These are phyloP conservation scores for Hippocampus barbouri DNA, from an alignment of 2,113 vertebrate genomes.

Conservation along the genomic window DNA sequence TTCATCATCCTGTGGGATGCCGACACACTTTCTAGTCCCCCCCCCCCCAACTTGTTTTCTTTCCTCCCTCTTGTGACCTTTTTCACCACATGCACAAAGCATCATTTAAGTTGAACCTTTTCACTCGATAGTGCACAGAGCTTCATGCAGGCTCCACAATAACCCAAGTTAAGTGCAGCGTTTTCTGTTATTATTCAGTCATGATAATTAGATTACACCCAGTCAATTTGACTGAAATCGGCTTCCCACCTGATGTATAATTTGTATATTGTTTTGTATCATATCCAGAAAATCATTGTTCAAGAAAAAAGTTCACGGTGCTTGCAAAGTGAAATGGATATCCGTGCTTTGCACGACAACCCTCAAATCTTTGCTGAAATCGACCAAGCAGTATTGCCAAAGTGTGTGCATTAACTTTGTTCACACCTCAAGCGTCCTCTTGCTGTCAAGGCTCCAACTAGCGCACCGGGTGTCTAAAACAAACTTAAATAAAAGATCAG, in stretches of 20 bases:
- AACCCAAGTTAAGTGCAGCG: not conserved
- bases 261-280: too few species aligned
- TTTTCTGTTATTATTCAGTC: not conserved
- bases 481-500: slow-evolving; percentile 62
- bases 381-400: too few species aligned
- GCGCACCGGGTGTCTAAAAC: slow-evolving; percentile 34
- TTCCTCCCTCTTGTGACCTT: slow-evolving; percentile 21
- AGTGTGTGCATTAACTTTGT: not conserved
- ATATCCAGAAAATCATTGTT: too few species aligned
- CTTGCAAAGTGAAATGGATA: not conserved
- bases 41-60: slow-evolving; percentile 16
- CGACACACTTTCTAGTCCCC: slow-evolving; percentile 27
- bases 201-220: too few species aligned
- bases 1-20: slow-evolving; percentile 41
- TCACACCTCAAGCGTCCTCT: not conserved
- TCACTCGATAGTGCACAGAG: not conserved
- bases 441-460: slow-evolving; percentile 25
- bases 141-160: not conserved
- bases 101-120: not conserved
- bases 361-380: too few species aligned
- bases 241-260: too few species aligned
- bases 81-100: slow-evolving; percentile 16
- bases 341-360: not conserved
- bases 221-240: too few species aligned
- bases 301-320: too few species aligned